Evolutionary conservation across 2,888 invertebrate genomes (phyloP).

Genomic region (Polylopha cassiicola): DNA sequence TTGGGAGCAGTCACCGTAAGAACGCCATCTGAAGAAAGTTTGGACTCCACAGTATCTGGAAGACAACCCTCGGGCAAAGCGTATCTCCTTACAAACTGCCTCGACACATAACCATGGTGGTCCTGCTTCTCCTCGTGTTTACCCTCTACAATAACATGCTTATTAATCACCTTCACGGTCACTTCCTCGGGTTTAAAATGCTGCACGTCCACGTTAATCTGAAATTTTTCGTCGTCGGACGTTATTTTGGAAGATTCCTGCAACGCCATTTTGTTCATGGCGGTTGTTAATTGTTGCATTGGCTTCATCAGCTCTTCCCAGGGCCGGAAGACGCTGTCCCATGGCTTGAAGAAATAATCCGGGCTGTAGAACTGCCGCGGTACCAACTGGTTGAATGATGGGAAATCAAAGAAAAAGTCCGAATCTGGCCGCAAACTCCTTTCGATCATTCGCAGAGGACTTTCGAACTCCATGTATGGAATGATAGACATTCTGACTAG

Average conservation of each 20-base stretch:
- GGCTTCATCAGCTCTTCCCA: constrained; percentile 42
- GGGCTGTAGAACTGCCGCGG: constrained; percentile 29
- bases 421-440: constrained; percentile 48
- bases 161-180: constrained; percentile 83
- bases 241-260: constrained; percentile 65
- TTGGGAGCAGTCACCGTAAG: constrained; percentile 84
- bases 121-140: constrained; percentile 87
- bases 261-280: constrained; percentile 56
- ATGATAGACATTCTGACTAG: constrained; percentile 52
- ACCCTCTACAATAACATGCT: constrained; percentile 82
- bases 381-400: constrained; percentile 33
- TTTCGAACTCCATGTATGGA: constrained; percentile 49
- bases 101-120: constrained; percentile 83
- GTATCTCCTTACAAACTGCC: constrained; percentile 85
- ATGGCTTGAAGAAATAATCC: constrained; percentile 34
- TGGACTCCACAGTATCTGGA: constrained; percentile 82
- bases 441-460: constrained; percentile 56
- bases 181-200: constrained; percentile 87
- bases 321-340: constrained; percentile 35
- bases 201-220: constrained; percentile 85
- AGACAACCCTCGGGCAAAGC: constrained; percentile 84
- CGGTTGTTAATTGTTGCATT: constrained; percentile 48
- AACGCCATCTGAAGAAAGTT: constrained; percentile 86
- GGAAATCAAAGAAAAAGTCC: constrained; percentile 36
- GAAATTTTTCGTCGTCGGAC: constrained; percentile 76